Evolutionary conservation across 2,888 invertebrate genomes (phyloP).

Genomic region (Melanargia galathea): DNA sequence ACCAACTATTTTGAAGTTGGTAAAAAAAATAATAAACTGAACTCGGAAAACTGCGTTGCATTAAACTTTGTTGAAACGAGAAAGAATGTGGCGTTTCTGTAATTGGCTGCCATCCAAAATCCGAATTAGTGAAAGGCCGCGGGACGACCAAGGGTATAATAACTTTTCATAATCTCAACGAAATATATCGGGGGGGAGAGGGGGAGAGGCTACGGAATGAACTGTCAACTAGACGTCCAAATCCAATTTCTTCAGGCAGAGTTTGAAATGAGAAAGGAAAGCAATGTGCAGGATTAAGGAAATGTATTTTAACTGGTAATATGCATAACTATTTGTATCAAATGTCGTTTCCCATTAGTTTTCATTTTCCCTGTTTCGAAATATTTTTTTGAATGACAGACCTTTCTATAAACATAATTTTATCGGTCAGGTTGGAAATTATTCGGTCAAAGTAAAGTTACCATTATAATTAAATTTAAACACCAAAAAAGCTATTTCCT

Average conservation of each 20-base stretch:
- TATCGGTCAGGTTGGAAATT: too few relatives aligned
- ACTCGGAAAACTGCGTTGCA: constrained; percentile 61
- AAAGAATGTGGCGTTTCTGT: constrained; percentile 48
- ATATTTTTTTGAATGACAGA: too few relatives aligned
- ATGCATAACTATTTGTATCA: neutral
- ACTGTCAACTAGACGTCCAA: constrained; percentile 78
- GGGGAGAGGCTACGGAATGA: constrained; percentile 75
- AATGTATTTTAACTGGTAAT: neutral
- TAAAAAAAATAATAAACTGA: neutral
- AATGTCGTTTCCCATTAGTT: neutral
- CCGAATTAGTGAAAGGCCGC: constrained; percentile 51
- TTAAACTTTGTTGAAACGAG: constrained; percentile 57
- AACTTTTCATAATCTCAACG: constrained; percentile 77
- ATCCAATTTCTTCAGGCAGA: constrained; percentile 75
- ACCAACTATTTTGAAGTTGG: neutral
- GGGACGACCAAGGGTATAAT: constrained; percentile 63
- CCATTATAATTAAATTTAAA: too few relatives aligned
- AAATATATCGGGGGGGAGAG: constrained; percentile 67
- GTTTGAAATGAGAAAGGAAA: constrained; percentile 53
- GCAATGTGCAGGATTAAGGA: neutral
- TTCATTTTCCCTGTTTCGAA: too few relatives aligned
- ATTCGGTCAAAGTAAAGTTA: too few relatives aligned
- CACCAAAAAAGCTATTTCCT: too few relatives aligned
- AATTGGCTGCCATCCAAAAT: constrained; percentile 42
- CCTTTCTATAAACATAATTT: too few relatives aligned